Evolutionary conservation across 1,140 invertebrate genomes (phyloP).

Genomic region (Harlomillsia oculata): DNA sequence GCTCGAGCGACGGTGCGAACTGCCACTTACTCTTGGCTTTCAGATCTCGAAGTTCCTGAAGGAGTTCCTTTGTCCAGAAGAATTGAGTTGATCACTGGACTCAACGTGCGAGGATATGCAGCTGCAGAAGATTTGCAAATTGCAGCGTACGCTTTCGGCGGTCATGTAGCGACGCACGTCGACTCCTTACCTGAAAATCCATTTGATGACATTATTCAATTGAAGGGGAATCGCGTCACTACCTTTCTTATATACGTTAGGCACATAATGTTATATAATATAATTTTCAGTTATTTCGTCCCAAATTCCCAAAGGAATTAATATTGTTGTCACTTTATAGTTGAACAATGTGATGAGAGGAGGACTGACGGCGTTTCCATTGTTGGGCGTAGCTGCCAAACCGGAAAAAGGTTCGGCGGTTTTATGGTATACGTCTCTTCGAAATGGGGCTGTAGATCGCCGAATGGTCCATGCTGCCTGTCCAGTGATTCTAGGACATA

Average conservation of each 20-base stretch:
- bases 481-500: constrained; percentile 22
- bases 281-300: not conserved
- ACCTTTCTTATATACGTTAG: constrained; percentile 31
- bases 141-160: constrained; percentile 23
- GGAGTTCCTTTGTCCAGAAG: constrained; percentile 4
- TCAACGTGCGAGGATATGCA: constrained; percentile 13
- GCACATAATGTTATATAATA: not conserved
- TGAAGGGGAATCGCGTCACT: constrained; percentile 23
- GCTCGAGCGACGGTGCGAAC: constrained; percentile 11
- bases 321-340: not conserved
- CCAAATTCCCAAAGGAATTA: not conserved
- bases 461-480: constrained; percentile 25
- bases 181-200: constrained; percentile 20
- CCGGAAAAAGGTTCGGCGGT: constrained; percentile 27
- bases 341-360: constrained; percentile 11
- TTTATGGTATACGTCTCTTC: constrained; percentile 21
- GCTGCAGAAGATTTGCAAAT: constrained; percentile 26
- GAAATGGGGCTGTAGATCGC: constrained; percentile 14
- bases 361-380: constrained; percentile 21
- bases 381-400: constrained; percentile 12
- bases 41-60: constrained; percentile 12
- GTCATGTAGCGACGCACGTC: constrained; percentile 22
- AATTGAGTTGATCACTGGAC: constrained; percentile 27
- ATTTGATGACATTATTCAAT: not conserved
- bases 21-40: constrained; percentile 24